A percentile compares a stretch with the other conserved stretches of the same genome.
phyloP scores from a whole-genome alignment of 1,140 invertebrate species.

The Asobara japonica region DNA sequence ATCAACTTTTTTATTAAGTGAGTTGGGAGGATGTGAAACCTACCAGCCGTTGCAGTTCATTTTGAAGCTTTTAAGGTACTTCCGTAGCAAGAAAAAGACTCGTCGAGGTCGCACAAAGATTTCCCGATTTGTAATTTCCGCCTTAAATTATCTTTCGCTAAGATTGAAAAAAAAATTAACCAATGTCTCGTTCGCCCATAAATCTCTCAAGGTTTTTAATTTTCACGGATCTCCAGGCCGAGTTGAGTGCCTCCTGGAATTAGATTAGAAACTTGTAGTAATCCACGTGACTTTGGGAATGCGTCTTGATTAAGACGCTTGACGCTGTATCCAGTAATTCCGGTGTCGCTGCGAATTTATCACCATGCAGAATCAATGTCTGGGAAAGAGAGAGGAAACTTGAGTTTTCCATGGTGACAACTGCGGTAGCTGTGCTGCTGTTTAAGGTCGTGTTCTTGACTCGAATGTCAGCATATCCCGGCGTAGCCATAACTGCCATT shows the following conservation, averaged over 20 bases:
- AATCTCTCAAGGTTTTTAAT: not conserved
- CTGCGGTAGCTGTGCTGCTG: not conserved
- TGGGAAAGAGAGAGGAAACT: not conserved
- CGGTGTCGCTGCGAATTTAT: not conserved
- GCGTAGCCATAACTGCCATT: not conserved
- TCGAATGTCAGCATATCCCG: not conserved
- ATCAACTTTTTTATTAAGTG: too few relatives aligned
- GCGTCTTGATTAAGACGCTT: not conserved
- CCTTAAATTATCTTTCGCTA: too few relatives aligned
- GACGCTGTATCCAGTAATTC: not conserved
- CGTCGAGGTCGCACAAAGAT: too few relatives aligned
- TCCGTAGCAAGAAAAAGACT: too few relatives aligned
- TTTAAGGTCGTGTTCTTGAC: not conserved
- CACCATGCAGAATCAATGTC: not conserved
- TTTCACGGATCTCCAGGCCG: not conserved
- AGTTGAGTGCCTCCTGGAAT: not conserved
- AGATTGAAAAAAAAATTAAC: not conserved
- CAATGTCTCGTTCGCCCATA: too few relatives aligned
- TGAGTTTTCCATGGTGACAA: not conserved
- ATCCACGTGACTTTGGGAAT: slow-evolving; percentile 1
- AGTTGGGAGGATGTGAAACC: too few relatives aligned
- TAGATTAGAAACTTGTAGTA: not conserved
- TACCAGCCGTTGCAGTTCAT: too few relatives aligned
- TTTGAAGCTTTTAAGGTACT: too few relatives aligned
- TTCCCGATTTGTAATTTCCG: not conserved